Evolutionary conservation across 2,113 vertebrate genomes (phyloP).

Genomic region (Daboia siamensis): DNA sequence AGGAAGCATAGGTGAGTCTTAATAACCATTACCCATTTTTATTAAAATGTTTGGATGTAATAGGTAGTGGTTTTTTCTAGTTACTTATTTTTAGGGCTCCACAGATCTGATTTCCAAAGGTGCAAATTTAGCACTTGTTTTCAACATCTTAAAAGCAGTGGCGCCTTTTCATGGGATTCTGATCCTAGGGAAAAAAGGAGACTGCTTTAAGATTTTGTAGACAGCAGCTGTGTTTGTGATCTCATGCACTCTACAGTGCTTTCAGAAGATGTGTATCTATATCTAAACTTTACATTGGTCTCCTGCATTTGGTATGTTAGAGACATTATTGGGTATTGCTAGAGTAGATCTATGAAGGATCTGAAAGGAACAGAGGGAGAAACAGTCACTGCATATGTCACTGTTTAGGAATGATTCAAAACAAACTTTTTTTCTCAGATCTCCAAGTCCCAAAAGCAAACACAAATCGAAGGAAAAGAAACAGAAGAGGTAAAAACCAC

Average conservation of each 20-base stretch:
- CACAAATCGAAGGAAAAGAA: constrained; percentile 71
- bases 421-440: constrained; percentile 37
- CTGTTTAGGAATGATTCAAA: background rate
- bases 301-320: background rate
- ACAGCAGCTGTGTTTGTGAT: background rate
- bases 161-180: background rate
- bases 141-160: background rate
- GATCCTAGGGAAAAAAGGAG: background rate
- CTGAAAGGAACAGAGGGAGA: background rate
- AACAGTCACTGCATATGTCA: background rate
- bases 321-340: background rate
- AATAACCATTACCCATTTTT: background rate
- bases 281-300: background rate
- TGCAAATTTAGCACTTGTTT: background rate
- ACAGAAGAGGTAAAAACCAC: constrained; percentile 57
- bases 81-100: background rate
- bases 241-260: background rate
- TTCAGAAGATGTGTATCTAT: background rate
- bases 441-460: constrained; percentile 69
- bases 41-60: background rate
- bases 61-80: background rate
- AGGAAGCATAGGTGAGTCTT: constrained; percentile 65
- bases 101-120: background rate
- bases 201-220: background rate
- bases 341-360: no score